Base-by-base conservation (phyloP, 2,113 vertebrate species). In the Mungos mungo region DNA sequence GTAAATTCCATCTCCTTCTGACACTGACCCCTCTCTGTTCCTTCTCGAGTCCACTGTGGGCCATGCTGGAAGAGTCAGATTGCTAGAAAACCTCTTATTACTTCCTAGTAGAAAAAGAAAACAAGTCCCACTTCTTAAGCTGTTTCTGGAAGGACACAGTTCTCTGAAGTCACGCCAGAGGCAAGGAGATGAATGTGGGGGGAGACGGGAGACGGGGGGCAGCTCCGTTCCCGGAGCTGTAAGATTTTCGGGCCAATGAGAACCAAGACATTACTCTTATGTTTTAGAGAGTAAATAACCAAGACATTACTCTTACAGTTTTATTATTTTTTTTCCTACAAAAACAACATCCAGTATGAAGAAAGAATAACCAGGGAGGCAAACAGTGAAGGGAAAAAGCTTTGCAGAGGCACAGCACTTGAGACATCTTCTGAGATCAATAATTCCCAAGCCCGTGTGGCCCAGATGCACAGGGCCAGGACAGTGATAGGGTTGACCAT, bases 91-190 rank as follows among this genome's bases (percentile, higher is more conserved):
- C 11, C 68, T 90, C 27, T 65, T 52, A 52, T 69, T 87, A 72
- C 54, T 96, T 97, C 45, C 77, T 31, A 38, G 90, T 4, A 45
- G 83, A 71, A 93, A 95, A 65, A 88, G 80, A 74, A 93, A 90
- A 76, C 25, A 13, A 35, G 63, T 81, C 94, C 50, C 47, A 29
- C 57, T 92, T 95, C 86, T 96, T 38, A 52, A 95, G 85, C 21
- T 93, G 90, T 60, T 95, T 96, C 65, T 77, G 93, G 91, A 41
- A 82, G 12, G 21, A n/a, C 12, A 29, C 0, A 54, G 25, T 35
- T 27, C 63, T 92, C 65, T 80, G 31, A 72, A 87, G 96, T 82
- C n/a, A 63, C 1, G 0, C 1, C 92, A 52, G 2, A 72, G 38
- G 45, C 27, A 77, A 84, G 3, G 68, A 63, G 18, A 83, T 0